Percentiles rank a stretch among this genome's conserved stretches.
phyloP scores from a whole-genome alignment of 2,113 vertebrate species.

The Petaurus breviceps region DNA sequence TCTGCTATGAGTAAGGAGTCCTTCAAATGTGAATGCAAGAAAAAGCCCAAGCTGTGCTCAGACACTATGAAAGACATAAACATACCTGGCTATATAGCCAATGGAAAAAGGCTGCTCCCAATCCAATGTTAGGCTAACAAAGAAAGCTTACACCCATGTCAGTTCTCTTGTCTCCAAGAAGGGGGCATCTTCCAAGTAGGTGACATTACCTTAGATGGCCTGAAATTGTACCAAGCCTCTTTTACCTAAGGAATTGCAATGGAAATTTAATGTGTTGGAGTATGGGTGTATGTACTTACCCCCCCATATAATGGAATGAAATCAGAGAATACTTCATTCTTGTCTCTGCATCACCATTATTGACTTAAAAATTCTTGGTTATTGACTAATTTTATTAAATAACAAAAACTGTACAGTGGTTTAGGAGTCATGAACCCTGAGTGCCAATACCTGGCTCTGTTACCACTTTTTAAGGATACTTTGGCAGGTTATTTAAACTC shows the following conservation, averaged over 20 bases:
- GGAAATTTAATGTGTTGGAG: not conserved
- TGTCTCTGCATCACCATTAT: not conserved
- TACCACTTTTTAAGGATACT: not conserved
- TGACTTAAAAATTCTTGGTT: not conserved
- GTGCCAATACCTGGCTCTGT: not conserved
- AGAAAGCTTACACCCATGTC: not conserved
- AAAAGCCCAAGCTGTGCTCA: not conserved
- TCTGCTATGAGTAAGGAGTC: not conserved
- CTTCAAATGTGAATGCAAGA: not conserved
- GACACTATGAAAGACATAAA: not conserved
- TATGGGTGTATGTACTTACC: not conserved
- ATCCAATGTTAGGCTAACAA: not conserved
- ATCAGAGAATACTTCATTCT: not conserved
- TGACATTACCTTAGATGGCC: not conserved
- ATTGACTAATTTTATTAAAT: not conserved
- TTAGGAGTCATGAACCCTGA: not conserved
- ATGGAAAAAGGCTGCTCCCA: not conserved
- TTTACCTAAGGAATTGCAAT: not conserved
- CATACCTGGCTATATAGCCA: not conserved
- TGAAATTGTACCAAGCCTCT: not conserved
- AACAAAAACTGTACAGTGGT: not conserved
- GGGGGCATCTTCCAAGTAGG: not conserved
- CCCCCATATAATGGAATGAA: not conserved
- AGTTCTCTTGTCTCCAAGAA: not conserved
- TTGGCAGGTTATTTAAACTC: not conserved